Conservation (phyloP, 2,797 vertebrate species). For the Carcharodon carcharias region DNA sequence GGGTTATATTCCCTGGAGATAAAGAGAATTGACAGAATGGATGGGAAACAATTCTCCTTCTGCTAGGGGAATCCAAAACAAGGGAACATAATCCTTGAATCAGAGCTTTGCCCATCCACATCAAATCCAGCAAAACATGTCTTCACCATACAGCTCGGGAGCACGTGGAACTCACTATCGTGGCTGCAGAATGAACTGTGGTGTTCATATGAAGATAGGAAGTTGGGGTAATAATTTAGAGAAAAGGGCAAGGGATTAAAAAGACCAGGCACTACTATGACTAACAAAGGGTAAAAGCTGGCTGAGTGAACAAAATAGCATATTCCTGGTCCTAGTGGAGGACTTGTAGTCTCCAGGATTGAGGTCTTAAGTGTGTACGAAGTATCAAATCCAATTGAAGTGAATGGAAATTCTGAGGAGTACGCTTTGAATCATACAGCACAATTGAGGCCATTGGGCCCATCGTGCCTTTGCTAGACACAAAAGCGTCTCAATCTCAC, state of each 20-base stretch:
- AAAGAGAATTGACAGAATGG: neutral
- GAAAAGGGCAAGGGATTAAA: neutral
- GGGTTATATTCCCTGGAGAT: neutral
- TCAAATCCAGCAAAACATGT: neutral
- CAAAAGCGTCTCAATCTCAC: neutral
- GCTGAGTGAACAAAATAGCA: neutral
- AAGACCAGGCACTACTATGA: neutral
- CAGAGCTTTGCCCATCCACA: neutral
- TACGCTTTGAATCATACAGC: neutral
- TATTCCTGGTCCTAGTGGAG: neutral
- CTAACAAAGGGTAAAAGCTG: neutral
- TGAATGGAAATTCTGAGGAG: neutral
- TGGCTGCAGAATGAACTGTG: neutral
- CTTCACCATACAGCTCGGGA: neutral
- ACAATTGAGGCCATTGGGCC: neutral
- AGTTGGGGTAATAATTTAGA: neutral
- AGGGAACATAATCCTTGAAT: neutral
- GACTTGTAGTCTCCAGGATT: neutral
- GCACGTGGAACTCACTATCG: neutral
- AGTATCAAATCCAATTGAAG: neutral
- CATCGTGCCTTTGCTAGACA: neutral
- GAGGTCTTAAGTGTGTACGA: neutral
- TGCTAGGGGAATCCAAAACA: neutral
- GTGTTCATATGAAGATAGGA: neutral
- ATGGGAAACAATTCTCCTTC: neutral